A percentile compares a stretch with the other conserved stretches of the same genome.
phyloP scores from a whole-genome alignment of 2,113 vertebrate genomes.

The Cyanocitta stelleri region DNA sequence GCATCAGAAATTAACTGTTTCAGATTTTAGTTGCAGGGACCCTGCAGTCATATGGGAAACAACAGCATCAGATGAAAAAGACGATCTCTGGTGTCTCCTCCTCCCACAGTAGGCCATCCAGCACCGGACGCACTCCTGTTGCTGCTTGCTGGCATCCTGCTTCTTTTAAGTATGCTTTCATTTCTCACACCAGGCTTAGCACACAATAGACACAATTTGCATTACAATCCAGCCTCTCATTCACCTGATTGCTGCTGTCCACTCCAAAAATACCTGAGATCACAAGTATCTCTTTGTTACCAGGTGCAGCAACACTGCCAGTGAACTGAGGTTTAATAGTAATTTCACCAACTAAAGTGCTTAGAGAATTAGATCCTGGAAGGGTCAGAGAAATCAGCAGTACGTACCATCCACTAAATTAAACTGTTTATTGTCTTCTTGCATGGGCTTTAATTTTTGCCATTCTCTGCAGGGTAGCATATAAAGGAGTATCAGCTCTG shows the following conservation, averaged over 20 bases:
- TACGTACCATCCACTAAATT: background rate
- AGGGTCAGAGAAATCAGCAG: background rate
- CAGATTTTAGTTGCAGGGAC: background rate
- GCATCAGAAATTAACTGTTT: background rate
- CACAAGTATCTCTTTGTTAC: background rate
- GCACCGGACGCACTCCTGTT: background rate
- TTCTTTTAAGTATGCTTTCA: background rate
- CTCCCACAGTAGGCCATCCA: background rate
- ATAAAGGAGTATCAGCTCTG: background rate
- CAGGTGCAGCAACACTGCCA: background rate
- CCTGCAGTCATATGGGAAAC: background rate
- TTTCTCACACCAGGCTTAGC: background rate
- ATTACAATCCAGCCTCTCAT: background rate
- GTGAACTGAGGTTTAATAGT: background rate
- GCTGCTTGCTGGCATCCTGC: background rate
- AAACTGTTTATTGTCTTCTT: background rate
- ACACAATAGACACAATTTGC: background rate
- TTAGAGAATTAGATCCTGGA: background rate
- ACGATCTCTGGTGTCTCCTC: rapidly evolving
- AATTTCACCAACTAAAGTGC: background rate
- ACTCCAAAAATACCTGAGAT: background rate
- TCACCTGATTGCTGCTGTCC: background rate
- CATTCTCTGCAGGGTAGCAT: background rate
- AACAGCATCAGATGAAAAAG: background rate
- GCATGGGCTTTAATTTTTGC: background rate